Evolutionary conservation across 1,140 invertebrate species (phyloP).

Genomic region (Drosophila melanica): DNA sequence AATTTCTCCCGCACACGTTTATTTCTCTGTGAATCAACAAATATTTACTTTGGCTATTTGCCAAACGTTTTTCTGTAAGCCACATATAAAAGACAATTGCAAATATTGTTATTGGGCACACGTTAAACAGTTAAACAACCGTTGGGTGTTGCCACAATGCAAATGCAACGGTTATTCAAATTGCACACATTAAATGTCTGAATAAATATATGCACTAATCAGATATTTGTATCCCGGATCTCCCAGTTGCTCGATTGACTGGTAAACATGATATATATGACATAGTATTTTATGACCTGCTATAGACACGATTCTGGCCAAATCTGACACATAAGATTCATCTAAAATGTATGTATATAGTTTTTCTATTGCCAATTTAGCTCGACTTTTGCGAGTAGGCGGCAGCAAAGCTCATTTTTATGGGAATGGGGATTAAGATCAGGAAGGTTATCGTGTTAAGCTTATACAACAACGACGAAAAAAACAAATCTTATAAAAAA

Average conservation of each 20-base stretch:
- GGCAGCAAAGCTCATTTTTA: conserved; percentile 8
- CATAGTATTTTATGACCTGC: neutral
- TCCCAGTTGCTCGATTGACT: no score
- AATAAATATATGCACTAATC: neutral
- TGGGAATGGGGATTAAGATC: conserved; percentile 37
- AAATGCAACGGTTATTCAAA: neutral
- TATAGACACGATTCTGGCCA: neutral
- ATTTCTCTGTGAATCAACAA: conserved; percentile 20
- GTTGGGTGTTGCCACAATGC: conserved; percentile 27
- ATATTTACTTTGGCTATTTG: conserved; percentile 28
- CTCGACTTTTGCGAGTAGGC: conserved; percentile 2
- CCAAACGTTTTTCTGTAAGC: conserved; percentile 30
- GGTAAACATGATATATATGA: no score
- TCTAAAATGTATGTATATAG: neutral
- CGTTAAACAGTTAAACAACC: conserved; percentile 33
- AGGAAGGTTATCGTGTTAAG: conserved; percentile 38
- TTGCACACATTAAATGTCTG: neutral
- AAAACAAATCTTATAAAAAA: neutral
- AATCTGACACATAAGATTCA: conserved; percentile 6
- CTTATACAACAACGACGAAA: conserved; percentile 35
- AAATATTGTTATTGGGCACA: conserved; percentile 33
- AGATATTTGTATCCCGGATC: neutral
- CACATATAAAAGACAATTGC: conserved; percentile 6
- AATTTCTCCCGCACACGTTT: conserved; percentile 16
- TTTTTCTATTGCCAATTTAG: neutral